Evolutionary conservation across 2,113 vertebrate species (phyloP).

Genomic region (Ciconia boyciana): DNA sequence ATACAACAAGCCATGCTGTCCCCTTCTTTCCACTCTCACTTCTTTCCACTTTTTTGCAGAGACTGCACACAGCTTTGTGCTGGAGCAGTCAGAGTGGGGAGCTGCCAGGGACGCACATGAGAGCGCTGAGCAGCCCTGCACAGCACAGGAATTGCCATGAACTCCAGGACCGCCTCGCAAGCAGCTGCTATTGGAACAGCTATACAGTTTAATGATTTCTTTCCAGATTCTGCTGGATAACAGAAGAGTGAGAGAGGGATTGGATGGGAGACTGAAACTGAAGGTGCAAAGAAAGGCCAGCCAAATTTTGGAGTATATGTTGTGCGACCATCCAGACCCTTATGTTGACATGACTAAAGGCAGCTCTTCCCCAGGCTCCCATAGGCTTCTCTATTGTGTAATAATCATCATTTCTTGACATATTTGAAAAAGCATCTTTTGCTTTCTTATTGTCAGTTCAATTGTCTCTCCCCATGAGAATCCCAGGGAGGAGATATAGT

Average conservation of each 20-base stretch:
- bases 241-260: background rate
- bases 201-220: background rate
- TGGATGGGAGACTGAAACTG: background rate
- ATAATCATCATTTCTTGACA: background rate
- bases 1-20: background rate
- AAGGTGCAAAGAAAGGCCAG: constrained; percentile 67
- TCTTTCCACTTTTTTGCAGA: background rate
- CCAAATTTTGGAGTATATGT: constrained; percentile 43
- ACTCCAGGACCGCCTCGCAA: background rate
- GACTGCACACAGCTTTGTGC: background rate
- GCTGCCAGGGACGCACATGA: background rate
- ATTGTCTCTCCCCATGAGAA: background rate
- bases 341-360: constrained; percentile 3
- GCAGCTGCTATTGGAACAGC: constrained; percentile 59
- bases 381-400: background rate
- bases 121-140: background rate
- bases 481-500: background rate
- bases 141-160: constrained; percentile 10
- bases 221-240: constrained; percentile 56
- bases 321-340: background rate
- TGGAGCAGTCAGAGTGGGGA: background rate
- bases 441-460: background rate
- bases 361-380: constrained; percentile 1
- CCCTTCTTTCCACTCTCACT: background rate
- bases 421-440: background rate